Conservation (phyloP, 2,888 invertebrate species). For the Gymnocheta viridis region DNA sequence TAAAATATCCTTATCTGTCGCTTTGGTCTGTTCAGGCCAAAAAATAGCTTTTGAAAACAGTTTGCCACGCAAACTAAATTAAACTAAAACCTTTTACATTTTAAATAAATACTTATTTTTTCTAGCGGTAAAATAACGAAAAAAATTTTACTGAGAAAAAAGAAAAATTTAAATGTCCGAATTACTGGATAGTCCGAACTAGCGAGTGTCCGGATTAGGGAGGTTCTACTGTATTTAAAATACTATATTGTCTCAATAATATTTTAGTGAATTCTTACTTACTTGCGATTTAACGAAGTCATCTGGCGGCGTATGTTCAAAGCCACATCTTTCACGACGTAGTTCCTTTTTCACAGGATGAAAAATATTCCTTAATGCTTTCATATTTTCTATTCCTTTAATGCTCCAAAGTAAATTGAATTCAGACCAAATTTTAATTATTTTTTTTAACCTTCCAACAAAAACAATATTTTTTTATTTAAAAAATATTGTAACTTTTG, state of each 20-base stretch:
- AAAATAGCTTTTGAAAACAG: no score
- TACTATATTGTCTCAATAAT: neutral
- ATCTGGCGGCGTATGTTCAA: slow-evolving; percentile 80
- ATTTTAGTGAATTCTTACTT: slow-evolving; percentile 67
- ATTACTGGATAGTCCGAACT: no score
- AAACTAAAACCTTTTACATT: no score
- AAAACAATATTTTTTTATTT: neutral
- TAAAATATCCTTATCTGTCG: no score
- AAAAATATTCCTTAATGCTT: slow-evolving; percentile 71
- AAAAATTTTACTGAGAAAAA: no score
- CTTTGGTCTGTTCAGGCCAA: no score
- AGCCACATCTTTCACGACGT: slow-evolving; percentile 78
- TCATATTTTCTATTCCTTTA: slow-evolving; percentile 26
- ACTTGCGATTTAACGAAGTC: slow-evolving; percentile 82
- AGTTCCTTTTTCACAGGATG: slow-evolving; percentile 80
- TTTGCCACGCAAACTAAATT: no score
- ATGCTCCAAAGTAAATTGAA: neutral
- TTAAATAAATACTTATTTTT: no score
- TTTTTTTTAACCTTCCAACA: neutral
- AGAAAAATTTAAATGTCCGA: no score
- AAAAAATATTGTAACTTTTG: neutral
- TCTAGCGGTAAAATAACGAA: no score
- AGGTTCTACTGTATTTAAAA: no score
- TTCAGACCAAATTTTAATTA: neutral
- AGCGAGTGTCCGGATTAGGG: no score